Base-by-base conservation (phyloP, 2,113 vertebrate species). In the Brachionichthys hirsutus region DNA sequence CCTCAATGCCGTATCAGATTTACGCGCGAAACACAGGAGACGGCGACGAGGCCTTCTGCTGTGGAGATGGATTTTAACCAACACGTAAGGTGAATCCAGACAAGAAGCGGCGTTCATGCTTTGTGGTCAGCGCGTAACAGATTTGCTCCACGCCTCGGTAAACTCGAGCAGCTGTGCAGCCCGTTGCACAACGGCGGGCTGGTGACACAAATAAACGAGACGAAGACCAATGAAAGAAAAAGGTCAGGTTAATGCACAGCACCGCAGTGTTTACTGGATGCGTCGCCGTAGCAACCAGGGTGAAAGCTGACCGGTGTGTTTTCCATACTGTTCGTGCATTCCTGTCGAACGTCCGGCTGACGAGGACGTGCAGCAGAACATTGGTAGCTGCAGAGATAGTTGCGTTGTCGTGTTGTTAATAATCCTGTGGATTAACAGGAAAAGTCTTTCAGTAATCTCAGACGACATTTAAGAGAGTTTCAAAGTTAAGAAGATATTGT, bases 151-250 rank as follows among this genome's bases (percentile, higher is more conserved):
- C 48, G 6, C 30, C 51, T 50, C 3, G 2, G 62, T 69, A 53
- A 62, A 35, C 20, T 10, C 12, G 30, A 48, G 47, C 62, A 51
- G 20, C n/a, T 19, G 16, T 22, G 58, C 59, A 40, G 51, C 46
- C 43, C 53, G 62, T 81, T 78, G 66, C 47, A 34, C 77, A 75
- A 82, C 50, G 46, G 18, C 2, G 42, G 52, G 57, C 15, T 0
- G 47, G 52, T 72, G 71, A 82, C 50, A 67, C 69, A 54, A 34
- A 68, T 70, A 45, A 67, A 60, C 60, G 18, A 55, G 61, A 46
- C 67, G 9, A 52, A 57, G 22, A 55, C 34, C 34, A n/a, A 22
- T 43, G 53, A 63, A n/a, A 35, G 8, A 30, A 30, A 8, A 16
- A 54, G 34, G 44, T 16, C 14, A 2, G 34, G 4, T 6, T 13